These are phyloP conservation scores for Brachionus plicatilis DNA, from an alignment of 1,140 invertebrate genomes.

Conservation along the genomic window DNA sequence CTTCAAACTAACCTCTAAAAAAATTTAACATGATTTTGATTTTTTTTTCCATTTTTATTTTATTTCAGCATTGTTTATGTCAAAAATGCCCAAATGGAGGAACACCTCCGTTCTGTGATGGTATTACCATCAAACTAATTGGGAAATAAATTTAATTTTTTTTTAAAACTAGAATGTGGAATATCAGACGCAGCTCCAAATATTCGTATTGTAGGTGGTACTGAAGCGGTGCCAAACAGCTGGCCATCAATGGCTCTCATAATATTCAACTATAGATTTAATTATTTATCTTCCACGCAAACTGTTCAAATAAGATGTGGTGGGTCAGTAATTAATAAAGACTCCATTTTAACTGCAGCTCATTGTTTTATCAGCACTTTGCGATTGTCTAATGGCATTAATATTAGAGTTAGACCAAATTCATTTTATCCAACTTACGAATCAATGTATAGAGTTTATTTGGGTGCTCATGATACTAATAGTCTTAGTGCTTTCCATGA, in stretches of 20 bases:
- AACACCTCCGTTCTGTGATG: not conserved
- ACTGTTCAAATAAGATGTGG: not conserved
- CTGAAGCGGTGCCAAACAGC: not conserved
- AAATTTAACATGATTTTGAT: not conserved
- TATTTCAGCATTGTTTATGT: not conserved
- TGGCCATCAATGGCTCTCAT: not conserved
- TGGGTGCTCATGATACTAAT: not conserved
- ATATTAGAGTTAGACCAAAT: not conserved
- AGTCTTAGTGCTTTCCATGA: not conserved
- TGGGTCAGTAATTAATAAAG: not conserved
- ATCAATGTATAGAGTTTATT: not conserved
- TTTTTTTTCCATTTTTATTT: not conserved
- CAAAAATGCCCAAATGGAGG: not conserved
- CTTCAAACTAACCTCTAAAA: no score
- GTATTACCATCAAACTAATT: not conserved
- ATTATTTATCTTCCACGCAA: not conserved
- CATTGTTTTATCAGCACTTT: not conserved
- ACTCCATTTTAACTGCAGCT: slow-evolving; percentile 6
- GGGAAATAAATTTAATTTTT: not conserved
- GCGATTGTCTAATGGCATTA: not conserved
- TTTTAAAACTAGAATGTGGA: not conserved
- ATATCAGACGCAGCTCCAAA: not conserved
- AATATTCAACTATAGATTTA: not conserved
- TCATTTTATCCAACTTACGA: not conserved
- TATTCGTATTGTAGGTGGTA: not conserved